phyloP scores from a whole-genome alignment of 2,888 invertebrate species.

The Papilio protenor region DNA sequence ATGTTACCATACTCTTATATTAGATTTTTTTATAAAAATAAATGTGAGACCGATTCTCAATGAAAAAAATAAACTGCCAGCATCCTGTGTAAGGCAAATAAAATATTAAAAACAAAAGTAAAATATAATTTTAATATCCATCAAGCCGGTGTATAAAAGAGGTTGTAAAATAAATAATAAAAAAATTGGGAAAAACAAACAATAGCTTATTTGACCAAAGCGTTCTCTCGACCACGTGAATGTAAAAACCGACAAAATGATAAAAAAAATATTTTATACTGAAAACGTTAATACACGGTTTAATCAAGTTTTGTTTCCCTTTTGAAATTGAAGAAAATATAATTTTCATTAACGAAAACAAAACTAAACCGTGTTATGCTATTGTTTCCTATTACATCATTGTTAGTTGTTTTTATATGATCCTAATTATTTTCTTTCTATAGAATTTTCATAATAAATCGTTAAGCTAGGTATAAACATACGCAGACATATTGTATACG shows the following conservation, averaged over 20 bases:
- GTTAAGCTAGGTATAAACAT: too few relatives aligned
- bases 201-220: slow-evolving; percentile 13
- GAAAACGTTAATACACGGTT: slow-evolving; percentile 20
- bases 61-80: not conserved
- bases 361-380: not conserved
- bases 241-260: slow-evolving; percentile 10
- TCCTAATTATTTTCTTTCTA: not conserved
- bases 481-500: too few relatives aligned
- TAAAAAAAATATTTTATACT: slow-evolving; percentile 7
- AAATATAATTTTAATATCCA: not conserved
- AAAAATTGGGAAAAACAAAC: not conserved
- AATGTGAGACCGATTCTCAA: not conserved
- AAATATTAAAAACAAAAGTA: slow-evolving; percentile 5
- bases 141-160: not conserved
- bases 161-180: slow-evolving; percentile 3
- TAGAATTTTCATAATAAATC: not conserved
- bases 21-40: not conserved
- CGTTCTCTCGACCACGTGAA: slow-evolving; percentile 3
- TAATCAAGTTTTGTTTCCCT: slow-evolving; percentile 23
- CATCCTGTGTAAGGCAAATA: not conserved
- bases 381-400: not conserved
- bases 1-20: not conserved
- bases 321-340: slow-evolving; percentile 19
- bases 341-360: not conserved
- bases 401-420: not conserved